phyloP scores from a whole-genome alignment of 2,797 vertebrate species.

The Acipenser ruthenus region DNA sequence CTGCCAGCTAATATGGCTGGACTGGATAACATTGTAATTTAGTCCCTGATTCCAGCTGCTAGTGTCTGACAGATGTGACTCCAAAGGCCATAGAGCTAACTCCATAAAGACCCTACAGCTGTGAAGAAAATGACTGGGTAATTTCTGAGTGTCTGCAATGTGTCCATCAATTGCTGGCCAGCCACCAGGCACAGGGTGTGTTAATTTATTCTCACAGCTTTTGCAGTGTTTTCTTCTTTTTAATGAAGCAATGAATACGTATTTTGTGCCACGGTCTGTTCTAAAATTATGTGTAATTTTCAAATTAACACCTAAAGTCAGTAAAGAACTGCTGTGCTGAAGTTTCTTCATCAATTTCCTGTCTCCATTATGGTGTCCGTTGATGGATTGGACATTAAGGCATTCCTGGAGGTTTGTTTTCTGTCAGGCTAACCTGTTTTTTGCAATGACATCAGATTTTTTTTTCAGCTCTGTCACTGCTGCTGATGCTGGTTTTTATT shows the following conservation, averaged over 20 bases:
- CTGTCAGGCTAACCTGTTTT: not conserved
- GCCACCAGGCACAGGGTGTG: slow-evolving; percentile 34
- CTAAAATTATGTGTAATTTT: no score
- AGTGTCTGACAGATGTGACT: slow-evolving; percentile 51
- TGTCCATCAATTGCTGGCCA: slow-evolving; percentile 42
- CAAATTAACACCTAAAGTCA: no score
- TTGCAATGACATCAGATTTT: not conserved
- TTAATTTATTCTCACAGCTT: not conserved
- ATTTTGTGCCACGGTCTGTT: not conserved
- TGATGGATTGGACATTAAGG: not conserved
- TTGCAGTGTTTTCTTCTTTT: not conserved
- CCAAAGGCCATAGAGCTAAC: slow-evolving; percentile 44
- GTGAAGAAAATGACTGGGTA: slow-evolving; percentile 35
- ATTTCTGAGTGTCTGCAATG: slow-evolving; percentile 36
- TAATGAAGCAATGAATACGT: not conserved
- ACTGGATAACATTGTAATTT: slow-evolving; percentile 44
- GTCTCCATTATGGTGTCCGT: not conserved
- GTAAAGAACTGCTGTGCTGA: not conserved
- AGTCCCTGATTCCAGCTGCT: slow-evolving; percentile 49
- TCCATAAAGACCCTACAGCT: slow-evolving; percentile 44
- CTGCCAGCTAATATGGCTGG: slow-evolving; percentile 38
- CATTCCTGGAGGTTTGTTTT: not conserved
- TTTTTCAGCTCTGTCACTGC: not conserved
- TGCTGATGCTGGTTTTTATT: not conserved
- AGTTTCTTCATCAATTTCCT: not conserved